Base-by-base conservation (phyloP, 2,113 vertebrate genomes). In the Scolopax mira region DNA sequence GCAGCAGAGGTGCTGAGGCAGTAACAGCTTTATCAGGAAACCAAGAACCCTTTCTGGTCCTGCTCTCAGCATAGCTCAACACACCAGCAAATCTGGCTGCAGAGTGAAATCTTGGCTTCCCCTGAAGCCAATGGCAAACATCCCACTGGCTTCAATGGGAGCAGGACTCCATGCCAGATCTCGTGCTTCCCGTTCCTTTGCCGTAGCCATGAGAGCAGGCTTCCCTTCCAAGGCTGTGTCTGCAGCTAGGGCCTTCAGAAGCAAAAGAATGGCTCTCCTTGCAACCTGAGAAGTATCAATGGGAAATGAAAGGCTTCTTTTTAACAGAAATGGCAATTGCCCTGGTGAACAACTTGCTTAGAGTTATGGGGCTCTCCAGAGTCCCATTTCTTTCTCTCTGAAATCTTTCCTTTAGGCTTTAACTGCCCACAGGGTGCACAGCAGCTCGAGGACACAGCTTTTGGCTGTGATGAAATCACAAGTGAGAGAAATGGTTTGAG, bases 101-200 rank as follows among this genome's bases (percentile, higher is more conserved):
- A 96, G 87, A 85, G 58, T 82, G 85, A 75, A 93, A 88, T 65
- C 91, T 70, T 95, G 94, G 95, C 94, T 96, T 78, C 74, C 60
- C 62, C 80, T 77, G 60, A 88, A 96, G 91, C 89, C 89, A 78
- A 74, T 96, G 95, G 96, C 95, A 97, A 96, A 80, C 58, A 44
- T 96, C 94, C 96, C 93, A 95, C 88, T 96, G 89, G 94, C 94
- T 96, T 94, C 86, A 81, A 37, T 92, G 94, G 91, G 88, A 96
- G 82, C 65, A 93, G 79, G 15, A 97, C 74, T 93, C 23, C 44
- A 51, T 22, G 94, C 96, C 95, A 96, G 93, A 96, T 96, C 94
- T 96, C 91, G 46, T 97, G 96, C 95, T 97, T 96, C 95, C 96
- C 96, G 95, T 97, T 96, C 95, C 87, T 97, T 61, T 39, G 46